Conservation (phyloP, 2,797 vertebrate genomes). For the Sphaeramia orbicularis region DNA sequence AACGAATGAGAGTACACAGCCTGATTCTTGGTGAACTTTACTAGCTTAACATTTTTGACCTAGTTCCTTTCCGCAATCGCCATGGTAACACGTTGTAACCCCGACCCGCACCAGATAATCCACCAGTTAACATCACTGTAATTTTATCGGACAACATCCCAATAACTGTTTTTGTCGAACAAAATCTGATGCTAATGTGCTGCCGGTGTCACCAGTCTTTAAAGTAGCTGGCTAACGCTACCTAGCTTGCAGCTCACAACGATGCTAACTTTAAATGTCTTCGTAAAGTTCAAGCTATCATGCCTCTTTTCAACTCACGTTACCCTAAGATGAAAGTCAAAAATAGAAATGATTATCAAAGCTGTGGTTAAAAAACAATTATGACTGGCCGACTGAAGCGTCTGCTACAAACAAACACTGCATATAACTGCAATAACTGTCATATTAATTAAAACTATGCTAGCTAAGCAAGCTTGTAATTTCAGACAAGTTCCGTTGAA, state of each 20-base stretch:
- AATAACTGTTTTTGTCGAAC: not conserved
- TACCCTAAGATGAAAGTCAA: not conserved
- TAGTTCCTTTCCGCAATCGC: conserved; percentile 44
- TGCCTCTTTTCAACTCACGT: not conserved
- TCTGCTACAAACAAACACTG: conserved; percentile 3
- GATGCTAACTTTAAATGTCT: conserved; percentile 52
- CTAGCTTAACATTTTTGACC: conserved; percentile 29
- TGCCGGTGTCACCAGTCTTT: not conserved
- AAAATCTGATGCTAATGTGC: not conserved
- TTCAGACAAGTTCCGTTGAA: not conserved
- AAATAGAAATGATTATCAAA: too few species aligned
- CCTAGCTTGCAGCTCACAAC: conserved; percentile 29
- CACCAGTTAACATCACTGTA: not conserved
- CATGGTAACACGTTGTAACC: conserved; percentile 68
- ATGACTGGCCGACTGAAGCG: not conserved
- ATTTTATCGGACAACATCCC: not conserved
- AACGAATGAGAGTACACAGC: rapidly evolving
- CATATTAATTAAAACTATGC: conserved; percentile 24
- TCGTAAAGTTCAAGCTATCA: conserved; percentile 40
- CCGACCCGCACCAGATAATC: conserved; percentile 2
- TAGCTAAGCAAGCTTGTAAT: conserved; percentile 56
- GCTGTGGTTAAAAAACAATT: too few species aligned
- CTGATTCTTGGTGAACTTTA: conserved; percentile 19
- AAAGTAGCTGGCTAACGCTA: conserved; percentile 22
- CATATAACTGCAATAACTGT: conserved; percentile 8